Evolutionary conservation across 2,797 vertebrate species (phyloP), one percentile per base, ranked within the genome.

Genomic region (Myotis planiceps): DNA sequence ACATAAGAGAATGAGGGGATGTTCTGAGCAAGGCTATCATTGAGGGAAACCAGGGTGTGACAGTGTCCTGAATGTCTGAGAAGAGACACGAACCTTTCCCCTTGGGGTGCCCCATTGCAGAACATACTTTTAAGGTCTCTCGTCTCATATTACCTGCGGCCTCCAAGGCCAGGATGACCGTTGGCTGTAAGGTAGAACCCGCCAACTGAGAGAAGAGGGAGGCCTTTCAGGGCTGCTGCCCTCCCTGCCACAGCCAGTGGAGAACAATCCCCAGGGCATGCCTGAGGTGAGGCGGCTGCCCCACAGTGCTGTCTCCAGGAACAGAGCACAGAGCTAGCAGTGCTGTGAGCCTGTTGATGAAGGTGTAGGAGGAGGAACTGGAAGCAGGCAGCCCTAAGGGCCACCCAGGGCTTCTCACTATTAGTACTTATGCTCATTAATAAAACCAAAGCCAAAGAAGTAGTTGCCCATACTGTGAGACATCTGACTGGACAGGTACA

Each of bases 371-470:
- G 19, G 49, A 82, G 27, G 49, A 42, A 60, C 23, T 19, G 21
- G 15, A 9, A 32, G 23, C 23, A 65, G 34, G n/a, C 72, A 34
- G 37, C 23, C 29, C 10, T 19, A 27, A 55, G n/a, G 76, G 53
- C 16, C 45, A 60, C 18, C 9, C 34, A 14, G 23, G 42, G 75
- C 47, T 34, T 25, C 25, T 49, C 51, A 34, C 32, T 47, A 39
- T 18, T 39, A 3, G 25, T 68, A 27, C 32, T 39, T 34, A 45
- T 34, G 27, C 80, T 85, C 42, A 15, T 37, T 84, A 55, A 68
- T 23, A 69, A 82, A 53, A 82, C 63, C 2, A 16, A 83, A 81
- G 47, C 49, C 19, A 21, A 39, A 72, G 23, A 87, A 95, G 37
- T 51, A 45, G 71, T n/a, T 45, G 14, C 39, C 21, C 3, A 0